Base-by-base conservation (phyloP, 2,888 invertebrate genomes). In the Andrena praecox region DNA sequence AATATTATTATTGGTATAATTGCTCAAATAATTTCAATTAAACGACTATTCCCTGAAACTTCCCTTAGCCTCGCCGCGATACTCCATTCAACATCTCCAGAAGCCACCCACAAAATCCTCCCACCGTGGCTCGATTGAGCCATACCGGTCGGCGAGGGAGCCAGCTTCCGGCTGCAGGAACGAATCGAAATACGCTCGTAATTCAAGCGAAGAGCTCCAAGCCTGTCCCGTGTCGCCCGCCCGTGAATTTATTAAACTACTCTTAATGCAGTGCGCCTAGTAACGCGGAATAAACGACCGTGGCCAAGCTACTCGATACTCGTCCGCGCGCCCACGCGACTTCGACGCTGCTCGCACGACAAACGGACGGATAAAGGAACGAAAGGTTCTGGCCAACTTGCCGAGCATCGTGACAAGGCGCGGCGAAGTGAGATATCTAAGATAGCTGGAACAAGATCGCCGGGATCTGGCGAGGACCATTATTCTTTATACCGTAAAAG, bases 401-500 rank as follows among this genome's bases (percentile, higher is more conserved):
- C 77, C 70, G 75, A 83, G 54, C 33, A 54, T 62, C 31, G 78
- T 52, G 82, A 75, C 79, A 79, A 73, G 76, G 63, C 82, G 56
- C 64, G 64, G 69, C 79, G 72, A 79, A 89, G 81, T 88, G 84
- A 89, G 87, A 89, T 89, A 90, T 90, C 88, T 77, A 89, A 89
- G 89, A 88, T 89, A 87, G 85, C 74, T 79, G 71, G 81, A 35
- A 71, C 85, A 80, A 87, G 85, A 84, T 89, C 85, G 52, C 66
- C 20, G 20, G 67, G 62, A 78, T 78, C 76, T 66, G 72, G 20
- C 78, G 24, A 24, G 27, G 69, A 66, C 74, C 81, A 76, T 88
- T 84, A 89, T 89, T 89, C 82, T 84, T 80, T 86, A 87, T 71
- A 62, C 89, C 85, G 77, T 89, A 87, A 83, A 90, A 87, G 89